Conservation (phyloP, 2,113 vertebrate genomes). For the Numida meleagris region DNA sequence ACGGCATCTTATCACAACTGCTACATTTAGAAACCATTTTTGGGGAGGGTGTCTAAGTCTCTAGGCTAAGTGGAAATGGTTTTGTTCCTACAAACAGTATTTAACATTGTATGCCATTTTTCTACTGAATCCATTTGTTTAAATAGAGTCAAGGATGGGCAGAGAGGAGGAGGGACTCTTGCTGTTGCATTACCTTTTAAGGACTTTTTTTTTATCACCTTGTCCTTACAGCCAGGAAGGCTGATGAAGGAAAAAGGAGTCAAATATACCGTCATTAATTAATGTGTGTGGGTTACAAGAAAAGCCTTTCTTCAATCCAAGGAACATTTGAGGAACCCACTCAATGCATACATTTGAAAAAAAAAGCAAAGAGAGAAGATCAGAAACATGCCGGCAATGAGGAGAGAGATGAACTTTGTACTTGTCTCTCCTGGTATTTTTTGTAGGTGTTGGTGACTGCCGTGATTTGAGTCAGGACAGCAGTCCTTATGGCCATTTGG, state of each 20-base stretch:
- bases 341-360: neutral
- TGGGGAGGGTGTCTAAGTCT: neutral
- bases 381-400: neutral
- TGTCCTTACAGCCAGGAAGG: neutral
- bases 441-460: neutral
- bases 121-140: neutral
- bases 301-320: neutral
- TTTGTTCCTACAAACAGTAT: neutral
- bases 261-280: neutral
- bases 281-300: neutral
- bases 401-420: neutral
- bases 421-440: neutral
- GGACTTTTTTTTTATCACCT: fast-evolving
- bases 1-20: neutral
- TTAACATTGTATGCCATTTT: neutral
- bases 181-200: neutral
- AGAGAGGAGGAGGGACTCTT: neutral
- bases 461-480: neutral
- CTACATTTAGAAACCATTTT: neutral
- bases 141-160: neutral
- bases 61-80: neutral
- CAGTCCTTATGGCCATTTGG: neutral
- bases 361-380: neutral
- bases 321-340: neutral
- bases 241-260: neutral